Evolutionary conservation across 1,140 invertebrate species (phyloP).

Genomic region (Telenomus remus): DNA sequence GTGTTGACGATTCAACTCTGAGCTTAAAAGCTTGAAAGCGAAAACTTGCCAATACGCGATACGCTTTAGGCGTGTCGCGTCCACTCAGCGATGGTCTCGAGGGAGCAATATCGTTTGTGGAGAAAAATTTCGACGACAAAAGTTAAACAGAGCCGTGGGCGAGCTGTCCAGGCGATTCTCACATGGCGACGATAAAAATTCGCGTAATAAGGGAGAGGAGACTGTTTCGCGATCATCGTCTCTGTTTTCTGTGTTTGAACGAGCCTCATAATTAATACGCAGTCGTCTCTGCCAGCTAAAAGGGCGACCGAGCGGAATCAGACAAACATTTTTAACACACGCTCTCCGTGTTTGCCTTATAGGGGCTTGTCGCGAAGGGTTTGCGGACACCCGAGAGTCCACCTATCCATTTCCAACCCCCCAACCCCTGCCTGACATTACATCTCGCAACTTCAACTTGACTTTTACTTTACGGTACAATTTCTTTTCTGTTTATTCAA

Average conservation of each 20-base stretch:
- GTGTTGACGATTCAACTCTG: constrained; percentile 39
- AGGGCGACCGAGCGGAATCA: constrained; percentile 57
- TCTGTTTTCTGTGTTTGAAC: constrained; percentile 71
- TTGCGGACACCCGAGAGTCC: constrained; percentile 31
- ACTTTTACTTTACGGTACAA: constrained; percentile 18
- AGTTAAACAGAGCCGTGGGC: constrained; percentile 69
- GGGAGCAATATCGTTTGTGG: constrained; percentile 69
- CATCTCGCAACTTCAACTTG: constrained; percentile 30
- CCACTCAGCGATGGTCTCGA: constrained; percentile 62
- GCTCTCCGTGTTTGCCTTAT: constrained; percentile 49
- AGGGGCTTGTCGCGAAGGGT: constrained; percentile 52
- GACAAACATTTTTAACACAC: constrained; percentile 66
- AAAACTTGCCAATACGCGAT: constrained; percentile 44
- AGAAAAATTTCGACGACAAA: constrained; percentile 69
- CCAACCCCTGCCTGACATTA: constrained; percentile 29
- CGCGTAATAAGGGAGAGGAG: constrained; percentile 68
- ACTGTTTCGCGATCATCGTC: constrained; percentile 49
- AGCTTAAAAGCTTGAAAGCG: constrained; percentile 30
- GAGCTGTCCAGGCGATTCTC: constrained; percentile 38
- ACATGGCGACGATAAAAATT: constrained; percentile 53
- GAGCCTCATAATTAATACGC: constrained; percentile 74
- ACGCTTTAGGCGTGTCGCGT: constrained; percentile 43
- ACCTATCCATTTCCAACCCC: constrained; percentile 38
- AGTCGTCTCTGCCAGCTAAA: constrained; percentile 65
- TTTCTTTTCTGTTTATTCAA: constrained; percentile 9